Evolutionary conservation across 2,797 vertebrate species (phyloP), one percentile per base, ranked within the genome.

Genomic region (Esox masquinongy): DNA sequence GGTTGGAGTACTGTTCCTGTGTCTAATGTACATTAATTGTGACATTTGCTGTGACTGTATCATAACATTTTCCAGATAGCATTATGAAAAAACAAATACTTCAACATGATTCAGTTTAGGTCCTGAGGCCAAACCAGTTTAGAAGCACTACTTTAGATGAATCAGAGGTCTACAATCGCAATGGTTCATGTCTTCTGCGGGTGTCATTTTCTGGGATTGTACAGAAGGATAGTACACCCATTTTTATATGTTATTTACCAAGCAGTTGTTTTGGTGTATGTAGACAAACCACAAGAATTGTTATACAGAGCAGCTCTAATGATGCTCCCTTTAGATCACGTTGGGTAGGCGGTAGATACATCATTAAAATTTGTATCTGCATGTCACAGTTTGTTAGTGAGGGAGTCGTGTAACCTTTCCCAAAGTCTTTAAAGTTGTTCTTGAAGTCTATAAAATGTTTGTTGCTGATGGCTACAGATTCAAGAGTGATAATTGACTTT

Each of bases 401-500:
- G 9, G 56, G 22, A 24, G 11, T 16, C 12, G 56, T 24, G 9
- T 61, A 61, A 26, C 56, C 56, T 59, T 59, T 24, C 56, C 9
- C 7, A 24, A 61, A 61, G 56, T 61, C 56, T 24, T 24, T 14
- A 12, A n/a, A 59, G 56, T 59, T 59, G 56, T 59, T 59, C 22
- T 59, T 59, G 56, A 59, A 24, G 56, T 59, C 9, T 59, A 59
- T 24, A 59, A 59, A 12, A 24, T 59, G 56, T 59, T 22, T 59
- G 9, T 24, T n/a, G 56, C 56, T 59, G 9, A 59, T 59, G 56
- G 56, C 56, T 9, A 59, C 8, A 61, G 56, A 61, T 61, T 61
- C 22, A 56, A 56, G 19, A 56, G 53, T 56, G 53, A 22, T 61
- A 61, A 61, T 61, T 61, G 56, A 24, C 56, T 61, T 61, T 61